These are phyloP conservation scores for Tychaedon coryphoeus DNA, from an alignment of 2,113 vertebrate species.

Conservation along the genomic window DNA sequence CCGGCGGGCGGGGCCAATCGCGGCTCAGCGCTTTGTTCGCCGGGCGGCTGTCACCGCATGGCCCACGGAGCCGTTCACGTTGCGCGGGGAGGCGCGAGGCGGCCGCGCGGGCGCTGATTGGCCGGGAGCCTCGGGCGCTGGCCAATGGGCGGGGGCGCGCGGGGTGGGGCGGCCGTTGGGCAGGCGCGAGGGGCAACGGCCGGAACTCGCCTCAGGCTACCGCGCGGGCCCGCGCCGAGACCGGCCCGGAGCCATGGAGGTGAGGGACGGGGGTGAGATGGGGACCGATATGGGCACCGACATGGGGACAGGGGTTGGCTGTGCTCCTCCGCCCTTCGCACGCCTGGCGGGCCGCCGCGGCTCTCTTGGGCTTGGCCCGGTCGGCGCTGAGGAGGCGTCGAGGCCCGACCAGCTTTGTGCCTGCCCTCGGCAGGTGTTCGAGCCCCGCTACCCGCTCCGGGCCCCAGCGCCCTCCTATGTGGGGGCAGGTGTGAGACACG, in stretches of 20 bases:
- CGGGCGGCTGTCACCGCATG: neutral
- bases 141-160: neutral
- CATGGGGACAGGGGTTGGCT: neutral
- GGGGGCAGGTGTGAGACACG: neutral
- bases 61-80: neutral
- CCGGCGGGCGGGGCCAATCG: neutral
- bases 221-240: neutral
- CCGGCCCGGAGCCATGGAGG: neutral
- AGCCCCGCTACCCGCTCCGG: neutral
- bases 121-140: neutral
- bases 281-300: neutral
- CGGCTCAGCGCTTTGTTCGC: neutral
- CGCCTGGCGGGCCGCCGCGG: fast-evolving
- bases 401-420: neutral
- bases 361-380: neutral
- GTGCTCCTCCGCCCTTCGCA: neutral
- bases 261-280: neutral
- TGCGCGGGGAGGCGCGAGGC: neutral
- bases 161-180: neutral
- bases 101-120: neutral
- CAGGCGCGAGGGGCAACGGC: neutral
- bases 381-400: neutral
- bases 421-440: neutral
- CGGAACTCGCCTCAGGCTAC: neutral
- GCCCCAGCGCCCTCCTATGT: fast-evolving